phyloP scores from a whole-genome alignment of 1,140 invertebrate genomes.

The Phocides pigmalion region DNA sequence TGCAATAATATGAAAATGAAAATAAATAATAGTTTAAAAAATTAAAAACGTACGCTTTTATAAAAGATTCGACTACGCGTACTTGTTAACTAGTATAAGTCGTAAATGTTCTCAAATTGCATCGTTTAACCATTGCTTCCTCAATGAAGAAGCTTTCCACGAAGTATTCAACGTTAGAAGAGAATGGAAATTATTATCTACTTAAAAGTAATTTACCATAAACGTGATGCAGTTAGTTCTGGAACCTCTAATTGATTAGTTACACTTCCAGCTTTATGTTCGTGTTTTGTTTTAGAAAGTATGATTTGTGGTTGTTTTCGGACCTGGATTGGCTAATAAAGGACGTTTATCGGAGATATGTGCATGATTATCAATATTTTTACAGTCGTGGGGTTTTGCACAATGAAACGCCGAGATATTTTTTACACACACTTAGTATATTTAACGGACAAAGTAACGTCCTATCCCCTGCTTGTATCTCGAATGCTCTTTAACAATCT shows the following conservation, averaged over 20 bases:
- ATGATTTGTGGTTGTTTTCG: no score
- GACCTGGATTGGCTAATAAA: neutral
- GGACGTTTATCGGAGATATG: no score
- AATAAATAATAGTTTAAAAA: no score
- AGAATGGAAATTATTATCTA: neutral
- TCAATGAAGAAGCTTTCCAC: neutral
- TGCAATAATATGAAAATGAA: no score
- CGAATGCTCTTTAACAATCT: no score
- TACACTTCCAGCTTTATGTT: neutral
- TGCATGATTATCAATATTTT: no score
- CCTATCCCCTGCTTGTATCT: no score
- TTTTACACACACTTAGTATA: no score
- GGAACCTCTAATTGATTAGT: slow-evolving; percentile 2
- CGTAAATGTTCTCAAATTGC: neutral
- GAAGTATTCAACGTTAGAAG: neutral
- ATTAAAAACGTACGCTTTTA: neutral
- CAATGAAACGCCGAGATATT: no score
- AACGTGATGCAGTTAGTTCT: neutral
- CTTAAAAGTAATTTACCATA: neutral
- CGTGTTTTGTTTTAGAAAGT: neutral
- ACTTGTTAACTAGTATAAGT: neutral
- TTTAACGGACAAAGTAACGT: no score
- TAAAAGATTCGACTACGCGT: neutral
- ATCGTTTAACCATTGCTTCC: neutral
- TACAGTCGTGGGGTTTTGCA: no score